A percentile compares a stretch with the other conserved stretches of the same genome.
These are phyloP conservation scores for Epirrhoe alternata DNA, from an alignment of 2,888 invertebrate species.

Conservation along the genomic window DNA sequence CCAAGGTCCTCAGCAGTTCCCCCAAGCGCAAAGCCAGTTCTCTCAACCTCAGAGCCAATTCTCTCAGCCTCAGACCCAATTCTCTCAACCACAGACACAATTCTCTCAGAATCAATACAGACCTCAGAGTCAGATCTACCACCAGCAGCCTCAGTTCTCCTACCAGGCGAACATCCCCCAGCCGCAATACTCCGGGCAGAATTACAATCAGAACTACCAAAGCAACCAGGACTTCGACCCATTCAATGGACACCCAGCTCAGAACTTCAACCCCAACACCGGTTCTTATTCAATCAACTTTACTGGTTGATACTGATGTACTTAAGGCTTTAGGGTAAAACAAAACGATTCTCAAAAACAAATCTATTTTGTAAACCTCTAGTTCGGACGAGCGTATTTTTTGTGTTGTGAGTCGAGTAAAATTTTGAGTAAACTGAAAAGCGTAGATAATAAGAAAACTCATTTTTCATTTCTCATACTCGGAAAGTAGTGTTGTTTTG, in stretches of 20 bases:
- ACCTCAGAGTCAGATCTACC: constrained; percentile 51
- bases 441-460: no score
- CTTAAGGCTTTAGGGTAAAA: constrained; percentile 15
- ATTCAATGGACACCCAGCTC: constrained; percentile 88
- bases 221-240: constrained; percentile 71
- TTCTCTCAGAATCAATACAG: constrained; percentile 45
- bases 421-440: no score
- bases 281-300: constrained; percentile 93
- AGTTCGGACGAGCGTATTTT: no score
- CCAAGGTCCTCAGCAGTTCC: constrained; percentile 68
- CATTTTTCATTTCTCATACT: no score
- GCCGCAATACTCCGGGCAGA: constrained; percentile 39
- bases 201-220: constrained; percentile 61
- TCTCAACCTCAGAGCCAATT: constrained; percentile 59
- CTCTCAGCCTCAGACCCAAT: constrained; percentile 53
- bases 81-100: constrained; percentile 53
- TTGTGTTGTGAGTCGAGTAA: no score
- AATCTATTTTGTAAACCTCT: not conserved
- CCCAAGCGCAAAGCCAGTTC: constrained; percentile 71
- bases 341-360: constrained; percentile 3
- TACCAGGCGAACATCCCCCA: constrained; percentile 60
- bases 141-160: constrained; percentile 48
- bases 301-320: constrained; percentile 76
- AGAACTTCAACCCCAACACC: constrained; percentile 89
- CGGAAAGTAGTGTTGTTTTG: no score